A percentile compares a stretch with the other conserved stretches of the same genome.
These are phyloP conservation scores for Oligia strigilis DNA, from an alignment of 2,888 invertebrate species.

Conservation along the genomic window DNA sequence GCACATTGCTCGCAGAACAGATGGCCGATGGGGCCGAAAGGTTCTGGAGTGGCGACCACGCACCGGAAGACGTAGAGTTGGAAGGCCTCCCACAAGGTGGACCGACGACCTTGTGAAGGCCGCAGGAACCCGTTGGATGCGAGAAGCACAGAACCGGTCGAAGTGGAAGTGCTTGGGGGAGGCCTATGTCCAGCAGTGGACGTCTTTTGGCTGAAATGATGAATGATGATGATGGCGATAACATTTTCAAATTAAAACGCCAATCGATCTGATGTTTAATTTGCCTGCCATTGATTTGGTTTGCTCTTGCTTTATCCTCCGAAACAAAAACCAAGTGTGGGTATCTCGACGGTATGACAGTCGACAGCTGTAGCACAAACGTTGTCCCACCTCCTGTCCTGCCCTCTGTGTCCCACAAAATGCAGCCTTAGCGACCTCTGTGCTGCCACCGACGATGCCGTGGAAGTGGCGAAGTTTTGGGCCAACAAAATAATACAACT, in stretches of 20 bases:
- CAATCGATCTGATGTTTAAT: constrained; percentile 22
- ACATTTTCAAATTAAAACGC: constrained; percentile 33
- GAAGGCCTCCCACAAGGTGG: too few relatives aligned
- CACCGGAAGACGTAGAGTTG: too few relatives aligned
- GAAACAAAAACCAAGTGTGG: neutral
- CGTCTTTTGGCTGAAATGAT: too few relatives aligned
- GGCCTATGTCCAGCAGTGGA: too few relatives aligned
- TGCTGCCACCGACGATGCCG: neutral
- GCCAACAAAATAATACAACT: neutral
- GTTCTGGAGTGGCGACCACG: too few relatives aligned
- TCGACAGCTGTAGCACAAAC: neutral
- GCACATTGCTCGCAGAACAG: too few relatives aligned
- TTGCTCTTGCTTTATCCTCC: neutral
- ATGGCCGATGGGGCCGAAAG: too few relatives aligned
- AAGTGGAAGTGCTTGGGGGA: too few relatives aligned
- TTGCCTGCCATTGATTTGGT: constrained; percentile 10
- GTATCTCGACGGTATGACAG: neutral
- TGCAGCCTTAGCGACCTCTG: neutral
- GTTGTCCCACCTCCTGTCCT: neutral
- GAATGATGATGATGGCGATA: too few relatives aligned
- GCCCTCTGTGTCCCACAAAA: neutral
- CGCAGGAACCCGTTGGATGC: too few relatives aligned
- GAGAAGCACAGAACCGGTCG: too few relatives aligned
- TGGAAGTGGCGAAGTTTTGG: neutral
- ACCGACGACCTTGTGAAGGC: too few relatives aligned